phyloP scores from a whole-genome alignment of 2,888 invertebrate genomes.

The Pocota personata region DNA sequence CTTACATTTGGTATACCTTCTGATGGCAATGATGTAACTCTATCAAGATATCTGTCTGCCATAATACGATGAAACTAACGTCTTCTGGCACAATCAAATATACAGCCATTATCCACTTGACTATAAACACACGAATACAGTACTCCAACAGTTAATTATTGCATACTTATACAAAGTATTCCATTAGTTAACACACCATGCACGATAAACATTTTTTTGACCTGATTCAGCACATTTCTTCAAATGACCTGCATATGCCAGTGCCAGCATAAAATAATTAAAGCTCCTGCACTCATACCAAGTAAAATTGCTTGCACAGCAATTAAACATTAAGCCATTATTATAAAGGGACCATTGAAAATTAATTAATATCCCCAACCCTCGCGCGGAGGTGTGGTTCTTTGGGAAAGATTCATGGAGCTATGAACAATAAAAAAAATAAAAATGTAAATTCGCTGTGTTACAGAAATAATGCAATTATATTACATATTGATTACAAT shows the following conservation, averaged over 20 bases:
- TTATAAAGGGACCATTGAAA: slow-evolving; percentile 57
- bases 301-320: slow-evolving; percentile 55
- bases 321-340: slow-evolving; percentile 61
- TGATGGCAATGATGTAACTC: no score
- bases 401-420: background rate
- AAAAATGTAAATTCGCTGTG: slow-evolving; percentile 22
- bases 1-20: no score
- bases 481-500: slow-evolving; percentile 57
- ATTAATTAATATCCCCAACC: slow-evolving; percentile 57
- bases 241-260: slow-evolving; percentile 56
- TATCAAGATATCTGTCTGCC: no score
- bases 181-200: slow-evolving; percentile 19
- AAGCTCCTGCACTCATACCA: slow-evolving; percentile 15
- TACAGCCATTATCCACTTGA: background rate
- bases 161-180: background rate
- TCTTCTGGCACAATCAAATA: no score
- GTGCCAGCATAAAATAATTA: slow-evolving; percentile 66
- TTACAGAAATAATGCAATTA: slow-evolving; percentile 20
- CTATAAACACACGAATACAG: background rate
- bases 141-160: slow-evolving; percentile 11
- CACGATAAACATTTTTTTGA: slow-evolving; percentile 2
- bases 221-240: slow-evolving; percentile 56
- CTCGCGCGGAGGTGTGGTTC: background rate
- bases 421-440: background rate
- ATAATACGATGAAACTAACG: no score